Evolutionary conservation across 1,140 invertebrate species (phyloP).

Genomic region (Pseudobourletiella spinata): DNA sequence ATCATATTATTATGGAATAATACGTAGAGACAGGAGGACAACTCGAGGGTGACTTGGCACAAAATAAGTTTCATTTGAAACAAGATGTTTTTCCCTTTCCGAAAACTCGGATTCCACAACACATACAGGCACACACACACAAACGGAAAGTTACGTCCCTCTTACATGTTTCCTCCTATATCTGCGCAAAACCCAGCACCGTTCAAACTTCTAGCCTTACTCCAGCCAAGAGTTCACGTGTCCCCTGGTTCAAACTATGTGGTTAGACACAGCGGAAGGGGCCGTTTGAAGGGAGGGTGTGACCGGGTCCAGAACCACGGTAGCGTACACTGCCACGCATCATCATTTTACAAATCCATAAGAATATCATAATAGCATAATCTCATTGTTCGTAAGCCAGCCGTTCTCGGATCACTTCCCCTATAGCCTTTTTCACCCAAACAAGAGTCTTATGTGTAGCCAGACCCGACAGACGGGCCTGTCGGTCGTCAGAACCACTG

Average conservation of each 20-base stretch:
- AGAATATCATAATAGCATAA: background rate
- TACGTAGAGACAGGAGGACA: background rate
- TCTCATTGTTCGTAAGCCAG: background rate
- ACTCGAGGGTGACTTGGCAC: constrained; percentile 1
- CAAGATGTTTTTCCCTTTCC: background rate
- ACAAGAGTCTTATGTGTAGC: background rate
- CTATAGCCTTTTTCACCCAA: too few species aligned
- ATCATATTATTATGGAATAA: background rate
- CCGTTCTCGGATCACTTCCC: too few species aligned
- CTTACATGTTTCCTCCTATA: background rate
- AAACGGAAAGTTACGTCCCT: background rate
- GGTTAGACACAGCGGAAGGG: background rate
- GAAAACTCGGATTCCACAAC: background rate
- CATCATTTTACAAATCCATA: background rate
- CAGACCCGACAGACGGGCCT: background rate
- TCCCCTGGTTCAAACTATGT: too few species aligned
- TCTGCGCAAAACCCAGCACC: too few species aligned
- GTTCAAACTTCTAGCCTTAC: too few species aligned
- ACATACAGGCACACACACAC: background rate
- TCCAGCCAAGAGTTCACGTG: too few species aligned
- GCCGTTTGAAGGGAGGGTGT: background rate
- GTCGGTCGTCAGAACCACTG: background rate
- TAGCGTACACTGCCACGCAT: too few species aligned
- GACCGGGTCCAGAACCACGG: background rate
- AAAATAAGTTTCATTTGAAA: constrained; percentile 1